Evolutionary conservation across 2,797 vertebrate genomes (phyloP).

Genomic region (Thalassophryne amazonica): DNA sequence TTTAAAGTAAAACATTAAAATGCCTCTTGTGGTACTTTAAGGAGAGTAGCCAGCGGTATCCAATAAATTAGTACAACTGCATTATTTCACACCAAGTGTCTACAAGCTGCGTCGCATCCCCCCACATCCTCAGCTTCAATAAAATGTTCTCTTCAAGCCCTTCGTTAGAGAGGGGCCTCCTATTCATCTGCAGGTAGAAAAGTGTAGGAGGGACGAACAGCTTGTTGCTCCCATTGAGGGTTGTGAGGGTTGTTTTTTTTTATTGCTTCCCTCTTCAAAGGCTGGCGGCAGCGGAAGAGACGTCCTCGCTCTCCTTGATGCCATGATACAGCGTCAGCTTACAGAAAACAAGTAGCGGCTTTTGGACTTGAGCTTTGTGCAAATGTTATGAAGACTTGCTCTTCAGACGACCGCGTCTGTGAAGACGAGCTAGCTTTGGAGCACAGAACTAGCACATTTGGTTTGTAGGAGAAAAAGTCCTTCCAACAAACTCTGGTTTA

Average conservation of each 20-base stretch:
- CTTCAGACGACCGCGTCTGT: constrained; percentile 45
- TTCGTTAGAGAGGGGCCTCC: constrained; percentile 74
- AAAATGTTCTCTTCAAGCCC: constrained; percentile 64
- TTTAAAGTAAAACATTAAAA: no score
- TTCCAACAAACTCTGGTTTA: constrained; percentile 50
- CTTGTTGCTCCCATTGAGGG: constrained; percentile 79
- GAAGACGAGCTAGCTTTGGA: constrained; percentile 40
- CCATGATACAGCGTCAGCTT: constrained; percentile 52
- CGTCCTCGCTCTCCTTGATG: constrained; percentile 65
- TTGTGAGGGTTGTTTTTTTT: no score
- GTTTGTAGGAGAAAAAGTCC: constrained; percentile 56
- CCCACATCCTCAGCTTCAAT: constrained; percentile 64
- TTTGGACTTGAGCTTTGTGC: constrained; percentile 29
- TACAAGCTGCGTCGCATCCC: constrained; percentile 46
- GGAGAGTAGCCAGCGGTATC: background rate
- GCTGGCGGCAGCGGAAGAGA: constrained; percentile 64
- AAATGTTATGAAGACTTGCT: constrained; percentile 37
- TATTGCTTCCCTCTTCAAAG: constrained; percentile 77
- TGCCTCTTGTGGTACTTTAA: no score
- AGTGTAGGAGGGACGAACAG: constrained; percentile 73
- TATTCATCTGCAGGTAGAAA: constrained; percentile 81
- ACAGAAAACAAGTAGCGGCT: constrained; percentile 39
- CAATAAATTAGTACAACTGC: constrained; percentile 23
- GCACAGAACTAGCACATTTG: constrained; percentile 15
- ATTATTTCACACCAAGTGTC: constrained; percentile 61